Evolutionary conservation across 2,797 vertebrate species (phyloP).

Genomic region (Meriones psammophilus): DNA sequence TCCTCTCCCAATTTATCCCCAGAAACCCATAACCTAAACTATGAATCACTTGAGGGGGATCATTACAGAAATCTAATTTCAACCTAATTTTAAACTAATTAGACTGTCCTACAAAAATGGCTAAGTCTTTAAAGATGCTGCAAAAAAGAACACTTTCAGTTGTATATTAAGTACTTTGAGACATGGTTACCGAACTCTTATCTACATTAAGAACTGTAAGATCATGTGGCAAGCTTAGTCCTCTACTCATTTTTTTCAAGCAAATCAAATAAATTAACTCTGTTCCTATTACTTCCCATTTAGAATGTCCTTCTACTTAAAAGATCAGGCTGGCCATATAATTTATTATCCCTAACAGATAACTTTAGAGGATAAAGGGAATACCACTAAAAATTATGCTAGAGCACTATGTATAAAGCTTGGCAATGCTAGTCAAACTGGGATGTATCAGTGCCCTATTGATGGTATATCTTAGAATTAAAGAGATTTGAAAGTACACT

Average conservation of each 20-base stretch:
- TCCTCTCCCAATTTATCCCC: conserved; percentile 16
- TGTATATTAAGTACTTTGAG: not conserved
- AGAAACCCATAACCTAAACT: conserved; percentile 61
- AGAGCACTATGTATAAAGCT: not conserved
- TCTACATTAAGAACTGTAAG: not conserved
- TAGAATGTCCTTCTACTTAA: conserved; percentile 41
- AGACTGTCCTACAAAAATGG: conserved; percentile 7
- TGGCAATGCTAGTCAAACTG: not conserved
- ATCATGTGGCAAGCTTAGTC: not conserved
- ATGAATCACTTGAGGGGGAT: not conserved
- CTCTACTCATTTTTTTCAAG: not conserved
- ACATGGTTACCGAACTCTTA: conserved; percentile 14
- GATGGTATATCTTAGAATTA: not conserved
- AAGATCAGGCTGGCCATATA: not conserved
- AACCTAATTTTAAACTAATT: conserved; percentile 28
- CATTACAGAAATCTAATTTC: conserved; percentile 57
- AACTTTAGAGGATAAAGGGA: not conserved
- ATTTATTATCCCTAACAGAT: not conserved
- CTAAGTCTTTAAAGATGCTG: not conserved
- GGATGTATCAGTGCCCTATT: not conserved
- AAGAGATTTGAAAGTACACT: not conserved
- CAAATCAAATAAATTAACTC: conserved; percentile 23
- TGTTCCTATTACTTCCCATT: not conserved
- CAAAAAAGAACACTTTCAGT: not conserved
- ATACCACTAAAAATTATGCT: not conserved